Percentiles rank a stretch among this genome's conserved stretches.
Conservation (phyloP, 2,797 vertebrate genomes). For the Mormyrus hasselquistii region DNA sequence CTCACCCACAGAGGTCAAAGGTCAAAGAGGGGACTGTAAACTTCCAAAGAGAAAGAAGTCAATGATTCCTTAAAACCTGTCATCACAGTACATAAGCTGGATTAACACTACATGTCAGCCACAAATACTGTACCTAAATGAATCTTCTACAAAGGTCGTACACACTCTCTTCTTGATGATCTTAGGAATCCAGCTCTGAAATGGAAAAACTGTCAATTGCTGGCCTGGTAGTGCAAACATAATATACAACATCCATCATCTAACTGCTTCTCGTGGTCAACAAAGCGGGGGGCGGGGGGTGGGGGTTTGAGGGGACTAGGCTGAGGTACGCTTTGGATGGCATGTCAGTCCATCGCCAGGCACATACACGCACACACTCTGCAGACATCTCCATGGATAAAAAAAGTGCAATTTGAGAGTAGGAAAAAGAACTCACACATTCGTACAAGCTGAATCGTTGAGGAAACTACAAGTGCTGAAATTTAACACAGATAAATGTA, state of each 20-base stretch:
- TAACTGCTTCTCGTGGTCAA: not conserved
- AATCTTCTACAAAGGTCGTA: conserved; percentile 76
- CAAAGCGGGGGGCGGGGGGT: not conserved
- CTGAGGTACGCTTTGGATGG: not conserved
- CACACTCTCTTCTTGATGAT: conserved; percentile 79
- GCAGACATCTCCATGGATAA: not conserved
- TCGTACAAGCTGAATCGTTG: not conserved
- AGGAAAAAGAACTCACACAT: not conserved
- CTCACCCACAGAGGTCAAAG: not conserved
- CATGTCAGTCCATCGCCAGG: not conserved
- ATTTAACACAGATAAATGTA: too few species aligned
- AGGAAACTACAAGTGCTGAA: too few species aligned
- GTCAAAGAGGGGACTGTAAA: not conserved
- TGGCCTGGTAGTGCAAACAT: not conserved
- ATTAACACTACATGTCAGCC: not conserved
- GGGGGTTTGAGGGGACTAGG: not conserved
- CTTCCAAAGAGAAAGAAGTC: not conserved
- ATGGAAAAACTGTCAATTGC: not conserved
- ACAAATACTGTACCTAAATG: conserved; percentile 51
- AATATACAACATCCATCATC: not conserved
- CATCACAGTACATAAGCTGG: not conserved
- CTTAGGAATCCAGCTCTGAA: conserved; percentile 79
- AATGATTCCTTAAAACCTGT: not conserved
- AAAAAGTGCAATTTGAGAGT: not conserved
- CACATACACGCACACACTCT: not conserved